Base-by-base conservation (phyloP, 2,888 invertebrate species). In the Odontocerum albicorne region DNA sequence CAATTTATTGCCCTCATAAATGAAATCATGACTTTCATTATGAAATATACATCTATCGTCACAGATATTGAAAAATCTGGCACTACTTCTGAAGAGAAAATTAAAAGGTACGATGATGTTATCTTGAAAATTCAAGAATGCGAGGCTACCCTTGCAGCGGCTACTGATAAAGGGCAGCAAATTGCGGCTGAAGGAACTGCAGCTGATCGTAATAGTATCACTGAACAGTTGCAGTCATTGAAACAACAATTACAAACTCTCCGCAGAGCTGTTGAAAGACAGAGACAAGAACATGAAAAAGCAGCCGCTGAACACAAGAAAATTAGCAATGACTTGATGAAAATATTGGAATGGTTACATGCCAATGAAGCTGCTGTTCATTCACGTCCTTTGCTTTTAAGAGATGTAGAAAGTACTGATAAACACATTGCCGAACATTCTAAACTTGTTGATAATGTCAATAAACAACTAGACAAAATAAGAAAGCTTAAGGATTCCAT, bases 131-230 rank as follows among this genome's bases (percentile, higher is more conserved):
- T 95, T 47, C 93, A 92, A 73, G 92, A 92, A 65, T 92, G 91
- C 68, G 95, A 95, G 70, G 94, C 93, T 7, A 77, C 89, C 27
- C 72, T 96, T 6, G 90, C 92, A 0, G 86, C 90, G 3, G 93
- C 95, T 1, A 87, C 87, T 10, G 96, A 96, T 66, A 95, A 95
- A 69, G 96, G 95, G 0, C 91, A 92, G 66, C 92, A 93, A 70
- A 95, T 96, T 22, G 92, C 92, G 0, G 87, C 88, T 0, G 95
- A 96, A 72, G 93, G 94, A 35, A 88, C 91, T 2, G 86, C 90
- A 0, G 87, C 89, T 13, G 95, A 95, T 64, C 82, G 90, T 64
- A 94, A 94, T 64, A 86, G 86, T 63, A 87, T 96, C 4, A 92
- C 92, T 1, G 92, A 93, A 67, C 88, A 94, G 64, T 68, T 96